These are phyloP conservation scores for Datnioides undecimradiatus DNA, from an alignment of 2,113 vertebrate species.

Conservation along the genomic window DNA sequence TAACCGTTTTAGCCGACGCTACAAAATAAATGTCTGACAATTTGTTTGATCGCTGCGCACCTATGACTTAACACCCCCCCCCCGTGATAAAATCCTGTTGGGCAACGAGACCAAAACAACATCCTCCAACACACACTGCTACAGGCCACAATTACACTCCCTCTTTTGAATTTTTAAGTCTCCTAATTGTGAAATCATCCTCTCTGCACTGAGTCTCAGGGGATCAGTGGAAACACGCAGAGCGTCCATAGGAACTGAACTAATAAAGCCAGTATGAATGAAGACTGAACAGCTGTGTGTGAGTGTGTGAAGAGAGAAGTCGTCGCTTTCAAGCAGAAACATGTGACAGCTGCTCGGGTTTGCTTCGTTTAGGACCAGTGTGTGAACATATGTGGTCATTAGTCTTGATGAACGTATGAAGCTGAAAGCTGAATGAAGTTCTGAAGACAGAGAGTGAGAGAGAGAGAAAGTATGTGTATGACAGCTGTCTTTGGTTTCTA, in stretches of 20 bases:
- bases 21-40: background rate
- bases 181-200: constrained; percentile 47
- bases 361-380: background rate
- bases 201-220: constrained; percentile 12
- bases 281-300: constrained; percentile 48
- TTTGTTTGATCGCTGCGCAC: background rate
- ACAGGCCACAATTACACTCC: constrained; percentile 16
- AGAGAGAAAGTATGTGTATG: constrained; percentile 26
- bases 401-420: constrained; percentile 22
- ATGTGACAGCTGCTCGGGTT: constrained; percentile 38
- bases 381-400: constrained; percentile 44
- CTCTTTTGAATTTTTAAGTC: constrained; percentile 24
- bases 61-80: background rate
- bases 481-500: constrained; percentile 58
- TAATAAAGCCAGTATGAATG: constrained; percentile 20
- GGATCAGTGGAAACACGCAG: constrained; percentile 41
- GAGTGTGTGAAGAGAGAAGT: constrained; percentile 20
- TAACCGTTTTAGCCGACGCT: background rate
- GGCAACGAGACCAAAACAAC: constrained; percentile 11
- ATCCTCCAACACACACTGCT: constrained; percentile 20
- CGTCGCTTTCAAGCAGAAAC: constrained; percentile 14
- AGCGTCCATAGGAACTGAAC: constrained; percentile 25
- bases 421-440: constrained; percentile 7
- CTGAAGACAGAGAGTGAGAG: constrained; percentile 6
- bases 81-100: background rate